Percentiles rank a stretch among this genome's conserved stretches.
phyloP scores from a whole-genome alignment of 2,888 invertebrate species.

The Melieria picta region DNA sequence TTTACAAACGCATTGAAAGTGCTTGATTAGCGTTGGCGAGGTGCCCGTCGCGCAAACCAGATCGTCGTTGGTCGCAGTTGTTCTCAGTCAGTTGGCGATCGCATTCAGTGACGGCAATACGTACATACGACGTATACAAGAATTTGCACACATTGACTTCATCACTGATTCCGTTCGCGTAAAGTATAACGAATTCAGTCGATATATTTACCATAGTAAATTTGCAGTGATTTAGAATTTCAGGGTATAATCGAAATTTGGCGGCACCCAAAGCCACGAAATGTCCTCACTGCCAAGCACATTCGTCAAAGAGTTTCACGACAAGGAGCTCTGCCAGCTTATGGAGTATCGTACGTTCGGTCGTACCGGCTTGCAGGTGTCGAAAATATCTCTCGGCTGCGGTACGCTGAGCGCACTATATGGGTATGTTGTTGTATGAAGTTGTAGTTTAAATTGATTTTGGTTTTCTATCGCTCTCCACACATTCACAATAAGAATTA shows the following conservation, averaged over 20 bases:
- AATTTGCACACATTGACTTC: not conserved
- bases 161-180: not conserved
- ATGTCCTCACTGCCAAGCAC: conserved; percentile 68
- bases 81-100: too few species aligned
- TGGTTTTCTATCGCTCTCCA: not conserved
- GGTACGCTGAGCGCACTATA: conserved; percentile 79
- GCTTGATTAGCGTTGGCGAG: too few species aligned
- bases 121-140: too few species aligned
- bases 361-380: conserved; percentile 77
- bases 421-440: conserved; percentile 65
- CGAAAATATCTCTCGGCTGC: conserved; percentile 79
- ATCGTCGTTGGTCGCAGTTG: too few species aligned
- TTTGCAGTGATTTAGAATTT: not conserved
- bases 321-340: conserved; percentile 69
- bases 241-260: not conserved
- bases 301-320: conserved; percentile 74
- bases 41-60: too few species aligned
- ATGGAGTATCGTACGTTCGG: conserved; percentile 81
- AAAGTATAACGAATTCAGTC: not conserved
- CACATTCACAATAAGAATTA: not conserved
- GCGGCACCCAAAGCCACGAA: not conserved
- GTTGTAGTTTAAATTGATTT: too few species aligned
- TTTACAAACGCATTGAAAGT: too few species aligned
- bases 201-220: not conserved
- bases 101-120: too few species aligned